Conservation (phyloP, 2,888 invertebrate species). For the Sclerodermus sp. region DNA sequence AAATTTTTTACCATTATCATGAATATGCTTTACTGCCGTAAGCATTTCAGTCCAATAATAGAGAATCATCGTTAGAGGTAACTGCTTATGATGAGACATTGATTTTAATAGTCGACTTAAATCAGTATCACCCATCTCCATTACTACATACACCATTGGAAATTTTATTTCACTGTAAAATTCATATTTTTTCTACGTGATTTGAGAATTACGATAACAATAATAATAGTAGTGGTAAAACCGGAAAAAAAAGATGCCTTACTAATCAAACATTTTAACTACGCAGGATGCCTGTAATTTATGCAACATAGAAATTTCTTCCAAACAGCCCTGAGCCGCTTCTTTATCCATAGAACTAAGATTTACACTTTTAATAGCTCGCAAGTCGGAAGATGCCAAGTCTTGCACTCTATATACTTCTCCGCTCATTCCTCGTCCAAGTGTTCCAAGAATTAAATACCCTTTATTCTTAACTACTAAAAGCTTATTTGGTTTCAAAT, state of each 20-base stretch:
- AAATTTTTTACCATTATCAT: conserved; percentile 70
- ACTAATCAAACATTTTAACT: conserved; percentile 86
- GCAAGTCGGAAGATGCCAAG: conserved; percentile 64
- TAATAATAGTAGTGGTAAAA: conserved; percentile 3
- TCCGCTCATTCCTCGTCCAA: conserved; percentile 91
- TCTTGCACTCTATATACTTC: conserved; percentile 76
- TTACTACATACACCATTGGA: conserved; percentile 72
- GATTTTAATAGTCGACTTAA: conserved; percentile 74
- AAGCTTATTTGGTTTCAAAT: conserved; percentile 52
- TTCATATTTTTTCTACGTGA: no score
- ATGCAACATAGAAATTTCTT: conserved; percentile 83
- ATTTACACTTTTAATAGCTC: conserved; percentile 84
- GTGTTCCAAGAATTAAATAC: conserved; percentile 72
- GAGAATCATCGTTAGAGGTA: conserved; percentile 76
- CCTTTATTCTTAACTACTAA: conserved; percentile 71
- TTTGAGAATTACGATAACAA: neutral
- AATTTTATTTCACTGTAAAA: conserved; percentile 66
- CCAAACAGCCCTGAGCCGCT: conserved; percentile 77
- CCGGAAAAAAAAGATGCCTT: conserved; percentile 57
- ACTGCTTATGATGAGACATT: conserved; percentile 54
- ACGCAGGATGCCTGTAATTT: conserved; percentile 83
- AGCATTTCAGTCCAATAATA: conserved; percentile 96
- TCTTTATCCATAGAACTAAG: conserved; percentile 71
- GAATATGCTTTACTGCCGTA: conserved; percentile 86
- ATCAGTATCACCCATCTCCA: conserved; percentile 93